Evolutionary conservation across 1,140 invertebrate species (phyloP).

Genomic region (Pectinophora gossypiella): DNA sequence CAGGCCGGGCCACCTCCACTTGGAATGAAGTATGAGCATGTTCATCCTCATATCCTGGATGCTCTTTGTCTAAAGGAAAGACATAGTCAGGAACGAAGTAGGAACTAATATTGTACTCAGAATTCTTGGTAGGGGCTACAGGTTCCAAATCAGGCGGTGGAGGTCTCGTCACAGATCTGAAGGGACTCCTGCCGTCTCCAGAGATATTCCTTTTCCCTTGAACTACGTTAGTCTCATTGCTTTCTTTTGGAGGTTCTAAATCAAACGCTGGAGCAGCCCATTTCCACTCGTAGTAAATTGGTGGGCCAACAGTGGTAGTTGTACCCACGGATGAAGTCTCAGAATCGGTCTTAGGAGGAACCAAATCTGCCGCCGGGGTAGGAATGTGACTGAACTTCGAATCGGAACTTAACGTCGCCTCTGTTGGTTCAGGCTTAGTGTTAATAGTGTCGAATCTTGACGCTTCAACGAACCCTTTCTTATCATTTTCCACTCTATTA

Average conservation of each 20-base stretch:
- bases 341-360: conserved; percentile 58
- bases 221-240: conserved; percentile 31
- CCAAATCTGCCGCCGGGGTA: conserved; percentile 36
- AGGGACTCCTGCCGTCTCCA: conserved; percentile 36
- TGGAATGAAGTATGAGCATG: conserved; percentile 77
- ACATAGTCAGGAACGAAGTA: conserved; percentile 77
- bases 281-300: conserved; percentile 79
- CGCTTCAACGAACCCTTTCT: conserved; percentile 32
- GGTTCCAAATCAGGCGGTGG: conserved; percentile 29
- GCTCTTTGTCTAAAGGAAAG: conserved; percentile 74
- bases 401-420: conserved; percentile 10
- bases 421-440: conserved; percentile 28
- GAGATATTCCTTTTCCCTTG: conserved; percentile 16
- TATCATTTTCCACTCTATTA: conserved; percentile 40
- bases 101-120: conserved; percentile 59
- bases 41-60: conserved; percentile 74
- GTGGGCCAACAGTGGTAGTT: conserved; percentile 77
- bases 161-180: conserved; percentile 34
- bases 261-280: conserved; percentile 78
- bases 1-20: conserved; percentile 70
- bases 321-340: conserved; percentile 21
- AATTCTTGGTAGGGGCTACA: conserved; percentile 38
- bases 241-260: conserved; percentile 69
- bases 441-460: conserved; percentile 49
- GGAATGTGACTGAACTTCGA: conserved; percentile 22